Base-by-base conservation (phyloP, 30 jellyfish, hydroid and myxozoan species). In the Hydractinia echinata region DNA sequence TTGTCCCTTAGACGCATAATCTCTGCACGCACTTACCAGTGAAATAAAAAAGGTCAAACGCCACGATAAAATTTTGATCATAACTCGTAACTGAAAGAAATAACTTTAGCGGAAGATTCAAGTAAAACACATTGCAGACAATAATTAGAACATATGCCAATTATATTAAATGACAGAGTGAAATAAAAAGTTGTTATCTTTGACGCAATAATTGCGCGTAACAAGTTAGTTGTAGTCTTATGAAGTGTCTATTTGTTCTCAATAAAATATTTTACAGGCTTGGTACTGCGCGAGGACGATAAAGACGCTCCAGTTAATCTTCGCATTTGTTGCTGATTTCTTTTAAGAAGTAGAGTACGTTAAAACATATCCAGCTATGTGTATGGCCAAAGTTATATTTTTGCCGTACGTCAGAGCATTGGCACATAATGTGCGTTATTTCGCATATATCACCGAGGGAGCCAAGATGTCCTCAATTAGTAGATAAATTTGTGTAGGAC, bases 401-500 rank as follows among this genome's bases (percentile, higher is more conserved):
- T 86, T 60, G 95, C 95, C 4, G 62, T 86, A 7, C n/a, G 94
- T 83, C 10, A 81, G 94, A 39, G 97, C n/a, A 85, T 76, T 90
- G 97, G 97, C 89, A 86, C 82, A 72, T 84, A 44, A 90, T 62
- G 86, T 90, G 97, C 92, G 6, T n/a, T 67, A 55, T 20, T 90
- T 81, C 67, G 91, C 82, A 54, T n/a, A 76, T 90, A n/a, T 7
- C 54, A 80, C n/a, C n/a, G n/a, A 53, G 5, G 86, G 89, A 5
- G 95, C 91, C n/a, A n/a, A 19, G 90, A 90, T 58, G 85, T 86
- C 10, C 85, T 69, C 82, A 52, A n/a, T n/a, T 4, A 51, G 78
- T n/a, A 7, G 97, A 90, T 69, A 55, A 64, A 4, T 90, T 21
- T 86, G 97, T n/a, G 97, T 20, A 61, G 97, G 62, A 90, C 97